Evolutionary conservation across 1,140 invertebrate genomes (phyloP).

Genomic region (Lutraria rhynchaena): DNA sequence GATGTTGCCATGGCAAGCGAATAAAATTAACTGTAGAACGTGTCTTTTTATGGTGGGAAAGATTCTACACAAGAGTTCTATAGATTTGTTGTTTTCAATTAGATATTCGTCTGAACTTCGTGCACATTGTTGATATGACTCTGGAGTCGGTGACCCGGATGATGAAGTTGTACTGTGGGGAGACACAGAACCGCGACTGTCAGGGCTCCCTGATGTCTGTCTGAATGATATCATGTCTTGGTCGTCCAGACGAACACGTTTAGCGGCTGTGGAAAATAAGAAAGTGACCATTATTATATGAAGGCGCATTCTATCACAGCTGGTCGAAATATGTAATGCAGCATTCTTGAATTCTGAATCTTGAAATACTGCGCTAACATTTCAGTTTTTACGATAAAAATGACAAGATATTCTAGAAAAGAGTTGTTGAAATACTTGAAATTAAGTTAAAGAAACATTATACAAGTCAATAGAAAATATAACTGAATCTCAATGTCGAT

Average conservation of each 20-base stretch:
- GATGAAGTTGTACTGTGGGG: constrained; percentile 46
- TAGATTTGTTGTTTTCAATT: constrained; percentile 79
- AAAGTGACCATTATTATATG: background rate
- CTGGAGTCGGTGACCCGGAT: constrained; percentile 13
- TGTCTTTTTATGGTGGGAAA: constrained; percentile 92
- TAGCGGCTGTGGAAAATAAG: constrained; percentile 55
- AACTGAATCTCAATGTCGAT: too few species aligned
- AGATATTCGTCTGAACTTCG: background rate
- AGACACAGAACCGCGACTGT: constrained; percentile 25
- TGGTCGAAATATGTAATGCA: too few species aligned
- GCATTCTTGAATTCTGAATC: too few species aligned
- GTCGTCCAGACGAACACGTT: constrained; percentile 53
- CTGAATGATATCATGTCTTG: constrained; percentile 36
- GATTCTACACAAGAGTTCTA: constrained; percentile 90
- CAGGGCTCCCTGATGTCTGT: constrained; percentile 11
- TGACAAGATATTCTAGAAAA: too few species aligned
- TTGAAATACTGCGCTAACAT: too few species aligned
- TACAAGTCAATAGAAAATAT: too few species aligned
- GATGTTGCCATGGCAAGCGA: constrained; percentile 90
- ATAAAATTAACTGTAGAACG: constrained; percentile 91
- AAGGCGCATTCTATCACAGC: too few species aligned
- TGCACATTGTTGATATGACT: background rate
- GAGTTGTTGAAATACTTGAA: too few species aligned
- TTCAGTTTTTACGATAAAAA: too few species aligned
- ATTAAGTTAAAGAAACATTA: too few species aligned